Base-by-base conservation (phyloP, 2,113 vertebrate genomes). In the Carlito syrichta region DNA sequence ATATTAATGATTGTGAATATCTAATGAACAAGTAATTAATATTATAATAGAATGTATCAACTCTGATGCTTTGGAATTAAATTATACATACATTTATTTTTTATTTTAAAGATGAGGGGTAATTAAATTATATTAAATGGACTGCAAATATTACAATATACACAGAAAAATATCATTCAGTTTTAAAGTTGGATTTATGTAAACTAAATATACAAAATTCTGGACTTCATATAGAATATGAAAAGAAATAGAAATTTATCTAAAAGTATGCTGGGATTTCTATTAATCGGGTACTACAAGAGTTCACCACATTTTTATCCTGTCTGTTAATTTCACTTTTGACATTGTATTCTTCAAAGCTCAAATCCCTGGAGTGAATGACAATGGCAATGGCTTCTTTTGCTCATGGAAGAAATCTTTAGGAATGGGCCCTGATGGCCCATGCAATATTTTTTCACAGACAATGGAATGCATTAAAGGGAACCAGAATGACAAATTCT, bases 401-500 rank as follows among this genome's bases (percentile, higher is more conserved):
- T 19, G 30, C 13, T 93, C 68, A n/a, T n/a, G 48, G 38, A 94
- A 96, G 45, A 86, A 76, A 69, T 95, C 58, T 83, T 40, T 40
- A 81, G 13, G 20, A 96, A 94, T 71, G 77, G 60, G 43, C 50
- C 71, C 74, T 12, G 35, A 9, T 30, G 43, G 20, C 50, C 76
- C 30, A 88, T 48, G 52, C 32, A 86, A 3, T 76, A 77, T 93
- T 93, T 96, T 89, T 45, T 94, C 78, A 85, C 6, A 68, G 43
- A 62, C 35, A 71, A 60, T 76, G 81, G 73, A 81, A 95, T 89
- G 27, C 86, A 23, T n/a, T 60, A 89, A 93, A 93, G 45, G 32
- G 30, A 91, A 91, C 10, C 43, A 89, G 32, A 60, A 73, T 84
- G 83, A 96, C 62, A 91, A 74, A 89, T n/a, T 92, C n/a, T 73